A percentile compares a stretch with the other conserved stretches of the same genome.
phyloP scores from a whole-genome alignment of 2,888 invertebrate genomes.

The Drosophila pseudotakahashii region DNA sequence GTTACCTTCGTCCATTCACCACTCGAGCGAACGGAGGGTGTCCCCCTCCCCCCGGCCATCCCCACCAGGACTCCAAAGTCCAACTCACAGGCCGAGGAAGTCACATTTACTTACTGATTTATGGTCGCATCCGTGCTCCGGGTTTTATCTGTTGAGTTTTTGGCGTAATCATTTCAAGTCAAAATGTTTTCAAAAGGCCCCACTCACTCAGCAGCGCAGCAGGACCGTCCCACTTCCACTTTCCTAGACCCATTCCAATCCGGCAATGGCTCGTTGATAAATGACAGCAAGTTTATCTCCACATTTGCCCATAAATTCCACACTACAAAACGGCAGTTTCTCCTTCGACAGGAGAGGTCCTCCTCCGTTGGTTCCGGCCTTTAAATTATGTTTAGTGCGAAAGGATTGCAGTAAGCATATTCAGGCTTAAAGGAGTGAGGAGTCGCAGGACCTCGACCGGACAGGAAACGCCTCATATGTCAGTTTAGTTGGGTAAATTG shows the following conservation, averaged over 20 bases:
- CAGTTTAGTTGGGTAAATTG: constrained; percentile 21
- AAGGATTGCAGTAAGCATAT: constrained; percentile 49
- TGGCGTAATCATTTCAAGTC: constrained; percentile 77
- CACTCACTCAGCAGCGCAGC: constrained; percentile 16
- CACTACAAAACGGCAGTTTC: constrained; percentile 73
- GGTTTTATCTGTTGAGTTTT: constrained; percentile 76
- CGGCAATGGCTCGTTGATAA: constrained; percentile 67
- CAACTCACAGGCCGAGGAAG: constrained; percentile 36
- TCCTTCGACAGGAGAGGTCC: constrained; percentile 60
- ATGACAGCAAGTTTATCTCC: constrained; percentile 77
- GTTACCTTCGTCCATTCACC: constrained; percentile 35
- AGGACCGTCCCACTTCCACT: constrained; percentile 1
- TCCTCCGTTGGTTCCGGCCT: constrained; percentile 5
- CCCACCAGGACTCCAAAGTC: constrained; percentile 19
- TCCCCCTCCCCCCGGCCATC: too few relatives aligned
- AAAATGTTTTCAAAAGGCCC: constrained; percentile 64
- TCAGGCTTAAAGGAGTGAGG: constrained; percentile 3
- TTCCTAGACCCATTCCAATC: too few relatives aligned
- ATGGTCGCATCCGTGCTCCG: constrained; percentile 67
- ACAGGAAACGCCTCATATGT: constrained; percentile 39
- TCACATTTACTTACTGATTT: constrained; percentile 78
- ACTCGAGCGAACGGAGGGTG: constrained; percentile 10
- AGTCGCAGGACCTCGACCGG: not conserved
- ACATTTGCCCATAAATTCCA: constrained; percentile 70
- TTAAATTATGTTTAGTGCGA: constrained; percentile 44